Evolutionary conservation across 2,113 vertebrate species (phyloP).

Genomic region (Eptatretus burgeri): DNA sequence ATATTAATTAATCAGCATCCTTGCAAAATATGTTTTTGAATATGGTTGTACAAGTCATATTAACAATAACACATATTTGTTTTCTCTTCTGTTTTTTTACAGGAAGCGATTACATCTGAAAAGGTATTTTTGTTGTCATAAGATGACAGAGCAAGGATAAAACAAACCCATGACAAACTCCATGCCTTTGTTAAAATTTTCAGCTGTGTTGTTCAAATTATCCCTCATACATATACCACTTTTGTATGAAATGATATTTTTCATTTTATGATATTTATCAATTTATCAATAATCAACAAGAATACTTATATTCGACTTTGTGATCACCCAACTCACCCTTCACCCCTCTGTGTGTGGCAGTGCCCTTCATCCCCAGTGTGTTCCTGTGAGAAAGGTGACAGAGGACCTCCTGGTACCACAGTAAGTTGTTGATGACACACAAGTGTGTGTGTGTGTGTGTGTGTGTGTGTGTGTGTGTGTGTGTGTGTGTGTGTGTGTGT

Average conservation of each 20-base stretch:
- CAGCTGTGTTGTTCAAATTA: not conserved
- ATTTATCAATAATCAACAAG: not conserved
- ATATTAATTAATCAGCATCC: too few relatives aligned
- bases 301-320: constrained; percentile 2
- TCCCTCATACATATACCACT: not conserved
- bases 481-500: too few relatives aligned
- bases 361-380: constrained; percentile 32
- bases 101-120: constrained; percentile 37
- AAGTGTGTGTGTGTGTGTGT: too few relatives aligned
- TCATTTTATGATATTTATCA: not conserved
- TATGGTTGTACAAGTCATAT: too few relatives aligned
- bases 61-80: constrained; percentile 8
- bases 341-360: constrained; percentile 18
- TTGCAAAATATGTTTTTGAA: too few relatives aligned
- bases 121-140: constrained; percentile 21
- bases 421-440: constrained; percentile 27
- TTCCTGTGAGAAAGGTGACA: constrained; percentile 47
- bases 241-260: constrained; percentile 3
- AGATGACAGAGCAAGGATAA: too few relatives aligned
- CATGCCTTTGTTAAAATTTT: not conserved
- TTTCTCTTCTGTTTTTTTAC: constrained; percentile 15
- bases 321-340: not conserved
- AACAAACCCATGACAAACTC: too few relatives aligned
- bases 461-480: too few relatives aligned
- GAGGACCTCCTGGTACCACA: constrained; percentile 27